Conservation (phyloP, 2,113 vertebrate genomes). For the Malurus elegans region DNA sequence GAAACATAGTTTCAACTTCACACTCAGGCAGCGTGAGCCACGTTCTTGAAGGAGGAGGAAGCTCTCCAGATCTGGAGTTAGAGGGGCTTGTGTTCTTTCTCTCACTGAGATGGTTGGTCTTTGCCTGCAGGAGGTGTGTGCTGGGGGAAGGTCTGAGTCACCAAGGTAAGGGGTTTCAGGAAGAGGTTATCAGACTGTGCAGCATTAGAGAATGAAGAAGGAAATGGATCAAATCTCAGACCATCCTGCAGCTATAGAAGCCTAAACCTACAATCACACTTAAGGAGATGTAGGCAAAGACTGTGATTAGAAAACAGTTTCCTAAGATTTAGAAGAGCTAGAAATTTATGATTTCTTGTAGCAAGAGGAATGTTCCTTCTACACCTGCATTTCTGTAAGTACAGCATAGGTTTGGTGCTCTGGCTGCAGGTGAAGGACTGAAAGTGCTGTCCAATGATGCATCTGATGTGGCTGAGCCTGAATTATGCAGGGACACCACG, state of each 20-base stretch:
- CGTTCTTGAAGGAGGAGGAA: neutral
- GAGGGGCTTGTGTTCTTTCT: neutral
- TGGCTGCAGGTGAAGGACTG: neutral
- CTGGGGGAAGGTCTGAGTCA: neutral
- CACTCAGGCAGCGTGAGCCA: neutral
- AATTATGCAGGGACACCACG: neutral
- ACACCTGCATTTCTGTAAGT: neutral
- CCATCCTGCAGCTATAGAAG: neutral
- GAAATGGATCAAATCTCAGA: neutral
- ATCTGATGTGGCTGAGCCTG: neutral
- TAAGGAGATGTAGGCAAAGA: neutral
- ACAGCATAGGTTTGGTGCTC: neutral
- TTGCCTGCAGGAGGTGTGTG: neutral
- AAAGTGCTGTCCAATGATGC: neutral
- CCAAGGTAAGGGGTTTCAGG: neutral
- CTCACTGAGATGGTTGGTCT: neutral
- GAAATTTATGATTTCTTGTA: neutral
- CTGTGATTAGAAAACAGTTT: neutral
- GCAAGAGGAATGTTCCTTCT: neutral
- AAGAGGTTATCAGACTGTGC: neutral
- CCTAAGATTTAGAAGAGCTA: neutral
- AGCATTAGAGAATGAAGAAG: neutral
- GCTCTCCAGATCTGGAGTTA: neutral
- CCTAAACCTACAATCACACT: neutral
- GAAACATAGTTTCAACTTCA: neutral